Evolutionary conservation across 2,888 invertebrate species (phyloP), one percentile per base, ranked within the genome.

Genomic region (Lithophane semibrunnea): DNA sequence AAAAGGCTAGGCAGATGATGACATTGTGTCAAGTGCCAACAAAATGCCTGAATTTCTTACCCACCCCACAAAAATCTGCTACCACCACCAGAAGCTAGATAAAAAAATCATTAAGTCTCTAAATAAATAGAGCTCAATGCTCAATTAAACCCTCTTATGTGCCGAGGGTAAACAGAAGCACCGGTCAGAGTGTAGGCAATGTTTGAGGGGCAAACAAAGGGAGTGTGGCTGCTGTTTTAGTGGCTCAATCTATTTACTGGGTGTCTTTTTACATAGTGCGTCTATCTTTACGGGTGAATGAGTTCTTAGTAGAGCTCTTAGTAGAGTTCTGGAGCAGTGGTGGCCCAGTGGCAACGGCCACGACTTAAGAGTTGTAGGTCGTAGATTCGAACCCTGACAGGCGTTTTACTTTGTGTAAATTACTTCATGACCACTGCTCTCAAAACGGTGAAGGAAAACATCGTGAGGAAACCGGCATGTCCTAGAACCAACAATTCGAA

Each of bases 71-170:
- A 49, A 56, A 69, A 56, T 37, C 44, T 49, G 42, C n/a, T 12
- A 60, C 63, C 3, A 60, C 63, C 3, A 65, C n/a, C 16, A 69
- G 21, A 24, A 65, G 9, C 24, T 9, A 56, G 42, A 61, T 58
- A 77, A 67, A 64, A 80, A 75, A 86, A 56, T 44, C 66, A 82
- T 75, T 60, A 64, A 56, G 60, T 47, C 18, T 52, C 13, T 29
- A 60, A 73, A 49, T 52, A 83, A 83, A 86, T 56, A 77, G 9
- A 61, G 24, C 49, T 54, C 63, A 29, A 44, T 42, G 56, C 75
- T 87, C 85, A 85, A 84, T 84, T 80, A 87, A 84, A 80, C 88
- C 73, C 63, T 83, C 69, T 60, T 86, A 77, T 73, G 77, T 82
- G 47, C 47, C 16, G 13, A 68, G 77, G 44, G 69, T 74, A 87